Base-by-base conservation (phyloP, 1,140 invertebrate species). In the Drosophila baimaii region DNA sequence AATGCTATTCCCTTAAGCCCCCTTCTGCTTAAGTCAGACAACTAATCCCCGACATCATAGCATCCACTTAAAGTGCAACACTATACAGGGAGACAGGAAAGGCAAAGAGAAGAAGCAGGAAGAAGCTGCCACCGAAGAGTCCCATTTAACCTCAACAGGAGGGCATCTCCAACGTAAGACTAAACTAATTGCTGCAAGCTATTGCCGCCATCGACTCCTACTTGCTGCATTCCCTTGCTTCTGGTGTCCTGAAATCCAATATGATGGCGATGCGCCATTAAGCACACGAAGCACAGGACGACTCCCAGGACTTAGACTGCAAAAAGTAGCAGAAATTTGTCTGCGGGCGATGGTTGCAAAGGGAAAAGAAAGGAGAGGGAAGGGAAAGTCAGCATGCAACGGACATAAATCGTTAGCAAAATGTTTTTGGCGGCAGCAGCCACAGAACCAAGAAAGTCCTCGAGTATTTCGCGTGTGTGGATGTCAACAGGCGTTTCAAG, bases 401-500 rank as follows among this genome's bases (percentile, higher is more conserved):
- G 79, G 82, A 85, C 82, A 85, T 85, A 85, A 85, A 85, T 85
- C 82, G 82, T 85, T 86, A 85, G 82, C 82, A 86, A 85, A 85
- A 85, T 85, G 82, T 82, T 85, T 85, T 86, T 86, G 82, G 82
- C 82, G 82, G 83, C 78, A 69, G 51, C 72, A 58, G 63, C 58
- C 52, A 41, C 71, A 62, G 57, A 57, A 64, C 70, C 41, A 56
- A 57, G 78, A 49, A 52, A 43, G 51, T 44, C n/a, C 46, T 25
- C 17, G 12, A 79, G 81, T 79, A 63, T 62, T 71, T 81, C 78
- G 81, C 63, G 71, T 84, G 82, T 82, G 74, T 79, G 77, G n/a
- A n/a, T 80, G 78, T 86, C 74, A 86, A 82, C 81, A 85, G 81
- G 77, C 82, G 68, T 77, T 82, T 82, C 70, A 85, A 85, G 82